Conservation (phyloP, 2,888 invertebrate genomes). For the Glaucopsyche alexis region DNA sequence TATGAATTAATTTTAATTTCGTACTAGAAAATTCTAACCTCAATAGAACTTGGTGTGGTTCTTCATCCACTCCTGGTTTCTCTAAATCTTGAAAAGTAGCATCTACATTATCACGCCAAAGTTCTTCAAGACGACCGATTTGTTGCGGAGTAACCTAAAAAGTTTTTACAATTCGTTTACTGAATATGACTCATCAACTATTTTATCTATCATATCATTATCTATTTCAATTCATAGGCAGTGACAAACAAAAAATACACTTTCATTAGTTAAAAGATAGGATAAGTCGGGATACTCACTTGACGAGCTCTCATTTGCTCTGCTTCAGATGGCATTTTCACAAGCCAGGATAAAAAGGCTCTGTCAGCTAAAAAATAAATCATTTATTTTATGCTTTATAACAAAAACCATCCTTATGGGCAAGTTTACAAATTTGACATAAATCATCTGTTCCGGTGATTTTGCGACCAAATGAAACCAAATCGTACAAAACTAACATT, state of each 20-base stretch:
- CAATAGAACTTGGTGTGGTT: slow-evolving; percentile 92
- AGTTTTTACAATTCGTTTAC: not conserved
- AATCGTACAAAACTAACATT: too few relatives aligned
- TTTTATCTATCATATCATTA: too few relatives aligned
- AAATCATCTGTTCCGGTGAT: too few relatives aligned
- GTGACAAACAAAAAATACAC: not conserved
- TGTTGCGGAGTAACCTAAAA: slow-evolving; percentile 94
- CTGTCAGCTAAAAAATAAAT: slow-evolving; percentile 84
- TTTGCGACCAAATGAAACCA: too few relatives aligned
- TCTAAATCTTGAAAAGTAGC: slow-evolving; percentile 99
- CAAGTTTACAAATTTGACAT: not conserved
- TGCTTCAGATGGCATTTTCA: slow-evolving; percentile 97
- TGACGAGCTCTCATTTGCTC: slow-evolving; percentile 97
- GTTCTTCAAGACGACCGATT: slow-evolving; percentile 97
- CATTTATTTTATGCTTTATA: not conserved
- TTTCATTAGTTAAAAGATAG: not conserved
- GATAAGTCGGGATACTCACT: slow-evolving; percentile 48
- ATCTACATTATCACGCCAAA: slow-evolving; percentile 99
- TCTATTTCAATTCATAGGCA: not conserved
- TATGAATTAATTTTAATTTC: too few relatives aligned
- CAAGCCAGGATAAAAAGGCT: slow-evolving; percentile 97
- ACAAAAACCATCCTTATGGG: not conserved
- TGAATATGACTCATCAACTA: not conserved
- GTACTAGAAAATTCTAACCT: slow-evolving; percentile 48
- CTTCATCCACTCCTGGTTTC: slow-evolving; percentile 98